These are phyloP conservation scores for Cairina moschata DNA, from an alignment of 2,113 vertebrate species.

Conservation along the genomic window DNA sequence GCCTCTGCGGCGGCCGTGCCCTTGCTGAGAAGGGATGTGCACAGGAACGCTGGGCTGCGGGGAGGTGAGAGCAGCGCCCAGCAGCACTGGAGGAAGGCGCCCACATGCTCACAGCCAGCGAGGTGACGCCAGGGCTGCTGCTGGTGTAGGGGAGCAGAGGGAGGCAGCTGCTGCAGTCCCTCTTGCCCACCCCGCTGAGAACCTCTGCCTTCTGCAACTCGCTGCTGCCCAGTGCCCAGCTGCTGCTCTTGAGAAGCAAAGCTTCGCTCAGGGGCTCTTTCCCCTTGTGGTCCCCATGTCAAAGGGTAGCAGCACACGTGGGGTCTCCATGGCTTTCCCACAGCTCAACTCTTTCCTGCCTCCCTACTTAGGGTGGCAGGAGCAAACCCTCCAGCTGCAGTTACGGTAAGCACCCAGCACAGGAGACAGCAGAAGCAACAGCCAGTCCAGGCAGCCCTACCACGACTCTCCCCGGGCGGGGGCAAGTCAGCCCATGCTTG, in stretches of 20 bases:
- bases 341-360: no score
- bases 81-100: not conserved
- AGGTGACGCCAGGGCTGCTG: not conserved
- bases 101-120: not conserved
- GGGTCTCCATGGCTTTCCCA: no score
- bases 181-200: not conserved
- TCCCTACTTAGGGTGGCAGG: no score
- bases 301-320: accelerated
- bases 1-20: accelerated
- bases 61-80: accelerated
- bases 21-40: not conserved
- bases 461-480: accelerated
- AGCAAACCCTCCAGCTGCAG: no score
- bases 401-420: no score
- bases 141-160: not conserved
- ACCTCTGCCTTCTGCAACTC: not conserved
- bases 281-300: accelerated
- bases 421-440: not conserved
- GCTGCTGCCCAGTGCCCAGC: accelerated
- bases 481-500: not conserved
- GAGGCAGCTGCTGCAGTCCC: accelerated
- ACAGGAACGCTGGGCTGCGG: accelerated
- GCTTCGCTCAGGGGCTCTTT: not conserved
- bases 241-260: accelerated
- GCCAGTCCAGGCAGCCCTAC: accelerated